Conservation (phyloP, 1,140 invertebrate genomes). For the Maniola jurtina region DNA sequence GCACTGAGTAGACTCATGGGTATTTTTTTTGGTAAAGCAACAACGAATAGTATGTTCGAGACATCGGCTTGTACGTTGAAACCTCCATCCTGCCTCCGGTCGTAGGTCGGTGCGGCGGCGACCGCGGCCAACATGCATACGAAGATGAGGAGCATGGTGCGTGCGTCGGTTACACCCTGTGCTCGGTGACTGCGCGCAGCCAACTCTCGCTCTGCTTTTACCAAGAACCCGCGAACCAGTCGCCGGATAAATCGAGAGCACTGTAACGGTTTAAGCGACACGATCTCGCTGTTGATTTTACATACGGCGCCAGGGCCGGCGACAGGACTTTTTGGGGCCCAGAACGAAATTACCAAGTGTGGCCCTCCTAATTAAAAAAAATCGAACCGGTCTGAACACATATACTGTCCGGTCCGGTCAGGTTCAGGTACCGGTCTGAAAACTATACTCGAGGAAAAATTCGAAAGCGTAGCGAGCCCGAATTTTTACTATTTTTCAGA, state of each 20-base stretch:
- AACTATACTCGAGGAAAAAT: no score
- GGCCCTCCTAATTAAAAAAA: no score
- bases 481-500: no score
- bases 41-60: constrained; percentile 81
- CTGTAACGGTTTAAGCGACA: constrained; percentile 70
- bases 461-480: no score
- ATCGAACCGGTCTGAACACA: no score
- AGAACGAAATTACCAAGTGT: no score
- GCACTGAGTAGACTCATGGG: constrained; percentile 55
- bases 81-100: constrained; percentile 82
- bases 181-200: constrained; percentile 48
- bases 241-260: constrained; percentile 62
- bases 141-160: constrained; percentile 54
- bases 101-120: constrained; percentile 84
- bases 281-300: constrained; percentile 42
- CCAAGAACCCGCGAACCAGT: constrained; percentile 62
- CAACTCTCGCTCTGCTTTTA: constrained; percentile 65
- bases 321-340: constrained; percentile 5
- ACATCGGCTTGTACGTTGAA: constrained; percentile 82
- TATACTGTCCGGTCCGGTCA: no score
- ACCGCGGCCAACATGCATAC: constrained; percentile 68
- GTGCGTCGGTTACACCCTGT: constrained; percentile 44
- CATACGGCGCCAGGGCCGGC: constrained; percentile 25
- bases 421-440: no score
- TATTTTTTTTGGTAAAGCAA: constrained; percentile 78